phyloP scores from a whole-genome alignment of 2,888 invertebrate genomes.

The Leptarthrus brevirostris region DNA sequence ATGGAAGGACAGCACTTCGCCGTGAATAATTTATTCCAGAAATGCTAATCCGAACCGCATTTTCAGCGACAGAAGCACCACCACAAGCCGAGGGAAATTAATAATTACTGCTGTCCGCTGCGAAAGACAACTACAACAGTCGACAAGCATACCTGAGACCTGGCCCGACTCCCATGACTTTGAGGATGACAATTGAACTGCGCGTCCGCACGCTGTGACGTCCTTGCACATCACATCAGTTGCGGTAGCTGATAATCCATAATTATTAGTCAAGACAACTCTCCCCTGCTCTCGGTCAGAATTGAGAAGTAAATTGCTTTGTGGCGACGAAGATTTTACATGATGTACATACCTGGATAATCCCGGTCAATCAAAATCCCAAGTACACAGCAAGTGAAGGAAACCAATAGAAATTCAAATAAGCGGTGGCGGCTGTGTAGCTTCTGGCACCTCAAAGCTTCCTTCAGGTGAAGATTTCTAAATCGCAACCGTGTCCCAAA shows the following conservation, averaged over 20 bases:
- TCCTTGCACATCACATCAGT: not conserved
- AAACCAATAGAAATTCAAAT: not conserved
- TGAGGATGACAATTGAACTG: conserved; percentile 31
- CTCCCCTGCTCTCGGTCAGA: no score
- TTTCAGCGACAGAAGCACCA: conserved; percentile 40
- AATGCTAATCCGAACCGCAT: conserved; percentile 40
- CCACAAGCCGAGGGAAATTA: conserved; percentile 11
- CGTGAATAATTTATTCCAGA: conserved; percentile 53
- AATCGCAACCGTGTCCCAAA: conserved; percentile 47
- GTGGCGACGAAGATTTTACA: no score
- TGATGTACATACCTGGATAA: no score
- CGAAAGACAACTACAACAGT: not conserved
- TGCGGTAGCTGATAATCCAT: no score
- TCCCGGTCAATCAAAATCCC: not conserved
- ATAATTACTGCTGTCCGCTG: conserved; percentile 18
- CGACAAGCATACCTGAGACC: no score
- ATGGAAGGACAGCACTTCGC: conserved; percentile 52
- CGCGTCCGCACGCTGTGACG: not conserved
- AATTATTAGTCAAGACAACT: no score
- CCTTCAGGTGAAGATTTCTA: conserved; percentile 40
- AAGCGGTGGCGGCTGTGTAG: not conserved
- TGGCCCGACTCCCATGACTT: conserved; percentile 44
- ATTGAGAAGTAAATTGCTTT: no score
- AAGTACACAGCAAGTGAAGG: not conserved
- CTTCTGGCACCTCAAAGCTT: conserved; percentile 30